Percentiles rank a stretch among this genome's conserved stretches.
phyloP scores from a whole-genome alignment of 2,888 invertebrate genomes.

The Coenonympha arcania region DNA sequence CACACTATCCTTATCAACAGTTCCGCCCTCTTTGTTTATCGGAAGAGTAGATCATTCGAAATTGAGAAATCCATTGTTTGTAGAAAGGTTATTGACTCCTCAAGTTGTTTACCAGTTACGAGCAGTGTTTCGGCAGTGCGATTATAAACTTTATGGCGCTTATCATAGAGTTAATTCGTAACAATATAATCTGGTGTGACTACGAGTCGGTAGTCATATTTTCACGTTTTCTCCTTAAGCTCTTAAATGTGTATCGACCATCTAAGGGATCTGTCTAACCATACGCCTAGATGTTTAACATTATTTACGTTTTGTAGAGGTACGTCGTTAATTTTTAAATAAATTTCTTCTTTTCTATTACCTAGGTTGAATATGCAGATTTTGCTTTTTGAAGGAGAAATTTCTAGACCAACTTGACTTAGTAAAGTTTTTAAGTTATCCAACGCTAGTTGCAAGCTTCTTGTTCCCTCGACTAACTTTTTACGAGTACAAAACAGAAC shows the following conservation, averaged over 20 bases:
- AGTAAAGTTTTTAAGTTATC: constrained; percentile 15
- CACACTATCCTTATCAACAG: too few species aligned
- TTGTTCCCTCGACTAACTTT: not conserved
- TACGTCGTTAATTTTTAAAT: constrained; percentile 15
- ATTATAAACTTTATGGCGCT: too few species aligned
- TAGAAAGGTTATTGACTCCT: too few species aligned
- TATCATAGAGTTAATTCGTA: too few species aligned
- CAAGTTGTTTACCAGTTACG: too few species aligned
- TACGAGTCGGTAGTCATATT: constrained; percentile 29
- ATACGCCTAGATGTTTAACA: constrained; percentile 32
- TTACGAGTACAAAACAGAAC: constrained; percentile 23
- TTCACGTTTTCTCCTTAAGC: constrained; percentile 19
- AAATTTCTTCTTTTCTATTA: not conserved
- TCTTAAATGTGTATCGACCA: constrained; percentile 34
- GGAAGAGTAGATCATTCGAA: too few species aligned
- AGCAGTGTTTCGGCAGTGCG: too few species aligned
- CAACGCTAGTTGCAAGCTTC: constrained; percentile 18
- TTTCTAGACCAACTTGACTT: constrained; percentile 20
- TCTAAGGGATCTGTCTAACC: constrained; percentile 28
- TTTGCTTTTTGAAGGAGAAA: constrained; percentile 28
- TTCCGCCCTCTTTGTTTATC: too few species aligned
- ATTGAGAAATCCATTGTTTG: too few species aligned
- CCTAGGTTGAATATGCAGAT: constrained; percentile 27
- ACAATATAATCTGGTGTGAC: too few species aligned
- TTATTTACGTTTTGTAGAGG: constrained; percentile 16